Evolutionary conservation across 2,113 vertebrate species (phyloP).

Genomic region (Siniperca chuatsi): DNA sequence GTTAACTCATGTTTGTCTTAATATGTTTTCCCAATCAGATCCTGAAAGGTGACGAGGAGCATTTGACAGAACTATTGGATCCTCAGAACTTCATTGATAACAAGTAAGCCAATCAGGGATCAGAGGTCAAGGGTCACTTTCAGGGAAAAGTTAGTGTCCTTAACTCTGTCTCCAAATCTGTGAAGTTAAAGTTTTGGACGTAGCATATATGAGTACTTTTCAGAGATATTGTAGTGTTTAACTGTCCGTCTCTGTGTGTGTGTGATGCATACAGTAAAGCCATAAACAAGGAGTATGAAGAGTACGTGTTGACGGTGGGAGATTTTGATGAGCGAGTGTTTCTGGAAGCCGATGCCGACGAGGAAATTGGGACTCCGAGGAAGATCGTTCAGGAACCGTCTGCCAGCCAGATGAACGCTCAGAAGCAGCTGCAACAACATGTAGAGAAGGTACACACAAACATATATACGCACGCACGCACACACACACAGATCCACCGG

Average conservation of each 20-base stretch:
- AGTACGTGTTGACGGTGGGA: conserved; percentile 95
- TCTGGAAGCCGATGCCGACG: conserved; percentile 94
- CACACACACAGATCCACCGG: neutral
- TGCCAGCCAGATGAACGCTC: conserved; percentile 74
- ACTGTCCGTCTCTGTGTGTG: neutral
- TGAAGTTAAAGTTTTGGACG: neutral
- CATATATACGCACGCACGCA: neutral
- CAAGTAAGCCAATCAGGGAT: conserved; percentile 84
- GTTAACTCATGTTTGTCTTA: neutral
- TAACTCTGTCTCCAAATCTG: neutral
- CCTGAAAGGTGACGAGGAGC: conserved; percentile 90
- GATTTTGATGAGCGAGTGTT: conserved; percentile 98
- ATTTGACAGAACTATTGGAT: conserved; percentile 89
- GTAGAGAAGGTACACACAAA: conserved; percentile 89
- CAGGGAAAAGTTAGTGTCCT: neutral
- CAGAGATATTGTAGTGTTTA: neutral
- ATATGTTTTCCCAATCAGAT: conserved; percentile 82
- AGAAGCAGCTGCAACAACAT: conserved; percentile 91
- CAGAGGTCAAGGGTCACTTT: neutral
- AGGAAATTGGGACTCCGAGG: conserved; percentile 95
- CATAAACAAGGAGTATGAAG: conserved; percentile 96
- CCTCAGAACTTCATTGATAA: conserved; percentile 93
- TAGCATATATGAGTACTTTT: too few relatives aligned
- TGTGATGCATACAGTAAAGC: conserved; percentile 87
- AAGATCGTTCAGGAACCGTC: conserved; percentile 83